Conservation (phyloP, 2,888 invertebrate genomes). For the Ennomos erosarius region DNA sequence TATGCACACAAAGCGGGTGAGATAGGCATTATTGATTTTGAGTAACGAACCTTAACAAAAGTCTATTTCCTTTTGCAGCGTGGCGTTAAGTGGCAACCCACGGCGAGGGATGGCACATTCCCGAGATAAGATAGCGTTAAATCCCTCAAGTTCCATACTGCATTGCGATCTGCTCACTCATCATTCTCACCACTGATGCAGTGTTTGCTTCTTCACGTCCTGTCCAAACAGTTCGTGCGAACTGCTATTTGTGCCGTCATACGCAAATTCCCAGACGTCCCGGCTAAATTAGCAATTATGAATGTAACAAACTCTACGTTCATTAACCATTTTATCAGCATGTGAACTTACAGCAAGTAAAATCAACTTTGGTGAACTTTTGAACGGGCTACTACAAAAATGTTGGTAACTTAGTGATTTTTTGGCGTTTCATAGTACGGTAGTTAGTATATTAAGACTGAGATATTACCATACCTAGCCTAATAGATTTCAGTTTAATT, state of each 20-base stretch:
- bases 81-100: constrained; percentile 75
- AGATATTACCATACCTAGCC: too few species aligned
- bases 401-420: too few species aligned
- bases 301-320: constrained; percentile 20
- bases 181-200: constrained; percentile 39
- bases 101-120: constrained; percentile 76
- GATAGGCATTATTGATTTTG: constrained; percentile 74
- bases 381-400: too few species aligned
- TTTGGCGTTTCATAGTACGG: too few species aligned
- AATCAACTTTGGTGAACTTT: neutral
- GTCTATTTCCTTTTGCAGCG: constrained; percentile 62
- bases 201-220: constrained; percentile 47
- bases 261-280: constrained; percentile 32
- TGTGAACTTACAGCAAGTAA: constrained; percentile 6
- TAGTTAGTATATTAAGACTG: too few species aligned
- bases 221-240: constrained; percentile 33
- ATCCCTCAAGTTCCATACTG: constrained; percentile 48
- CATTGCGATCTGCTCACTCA: constrained; percentile 77
- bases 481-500: too few species aligned
- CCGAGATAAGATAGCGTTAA: constrained; percentile 70
- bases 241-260: constrained; percentile 23
- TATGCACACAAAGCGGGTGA: constrained; percentile 64
- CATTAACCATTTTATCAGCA: constrained; percentile 20
- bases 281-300: constrained; percentile 28
- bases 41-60: constrained; percentile 58